These are phyloP conservation scores for Hepsetus odoe DNA, from an alignment of 2,113 vertebrate genomes.

Conservation along the genomic window DNA sequence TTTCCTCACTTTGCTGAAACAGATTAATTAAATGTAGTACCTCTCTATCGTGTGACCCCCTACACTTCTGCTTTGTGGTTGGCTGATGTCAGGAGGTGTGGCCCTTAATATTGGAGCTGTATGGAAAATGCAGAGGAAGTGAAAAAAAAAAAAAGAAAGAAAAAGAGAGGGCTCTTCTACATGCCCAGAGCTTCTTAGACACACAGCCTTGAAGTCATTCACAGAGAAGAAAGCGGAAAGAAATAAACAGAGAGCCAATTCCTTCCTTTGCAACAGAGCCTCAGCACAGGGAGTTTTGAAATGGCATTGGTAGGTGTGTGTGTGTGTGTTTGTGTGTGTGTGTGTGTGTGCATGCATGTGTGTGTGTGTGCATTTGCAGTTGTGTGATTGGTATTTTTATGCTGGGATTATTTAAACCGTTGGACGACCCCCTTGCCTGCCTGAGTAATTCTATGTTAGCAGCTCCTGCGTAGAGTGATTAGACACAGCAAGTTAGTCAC, in stretches of 20 bases:
- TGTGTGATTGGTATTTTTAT: slow-evolving; percentile 31
- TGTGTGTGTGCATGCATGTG: too few species aligned
- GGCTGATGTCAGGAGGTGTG: too few species aligned
- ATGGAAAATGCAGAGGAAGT: neutral
- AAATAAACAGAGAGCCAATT: neutral
- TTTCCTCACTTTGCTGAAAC: too few species aligned
- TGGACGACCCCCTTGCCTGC: slow-evolving; percentile 51
- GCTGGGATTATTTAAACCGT: slow-evolving; percentile 65
- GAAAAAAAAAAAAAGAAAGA: neutral
- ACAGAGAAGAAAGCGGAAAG: neutral
- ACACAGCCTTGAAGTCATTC: neutral
- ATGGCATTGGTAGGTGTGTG: too few species aligned
- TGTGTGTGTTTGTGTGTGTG: too few species aligned
- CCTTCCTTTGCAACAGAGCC: neutral
- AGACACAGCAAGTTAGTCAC: slow-evolving; percentile 62
- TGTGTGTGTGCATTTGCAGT: too few species aligned
- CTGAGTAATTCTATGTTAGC: slow-evolving; percentile 54
- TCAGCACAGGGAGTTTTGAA: slow-evolving; percentile 21
- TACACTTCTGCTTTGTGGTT: too few species aligned
- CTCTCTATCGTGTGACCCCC: too few species aligned
- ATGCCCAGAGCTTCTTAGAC: neutral
- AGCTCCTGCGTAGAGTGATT: slow-evolving; percentile 56
- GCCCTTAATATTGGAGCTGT: neutral
- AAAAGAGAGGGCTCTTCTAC: neutral
- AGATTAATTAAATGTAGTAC: too few species aligned